Conservation (phyloP, 2,888 invertebrate species). For the Thymelicus lineola region DNA sequence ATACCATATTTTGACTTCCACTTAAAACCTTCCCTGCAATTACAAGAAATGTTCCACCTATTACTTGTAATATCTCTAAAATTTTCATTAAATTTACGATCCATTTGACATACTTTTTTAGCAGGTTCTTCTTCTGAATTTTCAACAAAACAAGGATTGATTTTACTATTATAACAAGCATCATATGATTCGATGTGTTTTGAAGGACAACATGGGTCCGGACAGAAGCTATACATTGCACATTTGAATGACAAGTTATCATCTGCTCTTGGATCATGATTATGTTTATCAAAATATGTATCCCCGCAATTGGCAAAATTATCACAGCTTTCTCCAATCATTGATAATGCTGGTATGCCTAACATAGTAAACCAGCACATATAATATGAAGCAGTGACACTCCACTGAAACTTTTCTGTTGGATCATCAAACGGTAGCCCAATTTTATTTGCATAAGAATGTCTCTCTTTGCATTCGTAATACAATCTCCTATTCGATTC, state of each 20-base stretch:
- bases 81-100: slow-evolving; percentile 69
- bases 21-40: slow-evolving; percentile 81
- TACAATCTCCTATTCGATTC: background rate
- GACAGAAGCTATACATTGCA: slow-evolving; percentile 88
- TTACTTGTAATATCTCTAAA: slow-evolving; percentile 80
- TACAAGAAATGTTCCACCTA: slow-evolving; percentile 86
- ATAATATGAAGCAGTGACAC: slow-evolving; percentile 86
- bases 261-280: slow-evolving; percentile 84
- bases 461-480: slow-evolving; percentile 74
- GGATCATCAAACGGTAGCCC: slow-evolving; percentile 84
- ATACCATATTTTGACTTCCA: slow-evolving; percentile 86
- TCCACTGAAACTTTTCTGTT: slow-evolving; percentile 86
- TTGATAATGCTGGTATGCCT: slow-evolving; percentile 74
- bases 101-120: slow-evolving; percentile 55
- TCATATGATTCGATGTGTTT: slow-evolving; percentile 67
- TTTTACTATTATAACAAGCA: slow-evolving; percentile 69
- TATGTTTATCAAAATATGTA: slow-evolving; percentile 62
- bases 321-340: slow-evolving; percentile 85
- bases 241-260: slow-evolving; percentile 84
- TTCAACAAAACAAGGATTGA: slow-evolving; percentile 82
- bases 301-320: slow-evolving; percentile 86
- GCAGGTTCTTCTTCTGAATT: slow-evolving; percentile 48
- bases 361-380: slow-evolving; percentile 89
- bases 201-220: slow-evolving; percentile 86
- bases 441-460: slow-evolving; percentile 67